Evolutionary conservation across 2,888 invertebrate species (phyloP).

Genomic region (Palloptera scutellata): DNA sequence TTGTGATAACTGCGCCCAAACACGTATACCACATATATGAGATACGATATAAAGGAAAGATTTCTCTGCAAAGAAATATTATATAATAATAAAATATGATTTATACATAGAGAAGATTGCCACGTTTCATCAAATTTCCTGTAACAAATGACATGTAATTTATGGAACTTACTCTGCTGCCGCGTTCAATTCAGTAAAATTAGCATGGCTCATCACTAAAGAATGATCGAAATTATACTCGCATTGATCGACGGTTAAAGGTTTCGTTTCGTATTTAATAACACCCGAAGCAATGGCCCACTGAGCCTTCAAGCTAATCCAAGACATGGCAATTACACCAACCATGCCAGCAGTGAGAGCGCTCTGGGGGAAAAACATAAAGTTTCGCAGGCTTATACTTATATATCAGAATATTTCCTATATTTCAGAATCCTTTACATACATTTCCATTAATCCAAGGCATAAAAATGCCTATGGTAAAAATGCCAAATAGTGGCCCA

Average conservation of each 20-base stretch:
- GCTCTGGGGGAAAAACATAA: slow-evolving; percentile 63
- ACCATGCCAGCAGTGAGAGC: slow-evolving; percentile 70
- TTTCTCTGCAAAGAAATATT: slow-evolving; percentile 47
- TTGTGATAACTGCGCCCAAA: slow-evolving; percentile 68
- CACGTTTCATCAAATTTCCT: background rate
- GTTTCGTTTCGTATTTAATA: slow-evolving; percentile 73
- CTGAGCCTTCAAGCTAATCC: slow-evolving; percentile 72
- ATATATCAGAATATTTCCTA: no score
- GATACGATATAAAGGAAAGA: slow-evolving; percentile 70
- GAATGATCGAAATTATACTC: slow-evolving; percentile 68
- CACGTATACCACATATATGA: slow-evolving; percentile 84
- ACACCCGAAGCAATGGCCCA: slow-evolving; percentile 71
- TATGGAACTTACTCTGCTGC: slow-evolving; percentile 49
- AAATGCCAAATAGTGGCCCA: slow-evolving; percentile 74
- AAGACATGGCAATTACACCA: slow-evolving; percentile 68
- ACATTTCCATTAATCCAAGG: slow-evolving; percentile 75
- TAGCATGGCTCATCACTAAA: slow-evolving; percentile 41
- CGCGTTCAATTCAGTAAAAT: slow-evolving; percentile 37
- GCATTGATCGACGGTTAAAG: slow-evolving; percentile 71
- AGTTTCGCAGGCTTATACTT: background rate
- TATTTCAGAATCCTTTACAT: slow-evolving; percentile 44
- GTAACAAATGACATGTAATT: no score
- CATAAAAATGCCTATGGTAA: slow-evolving; percentile 73
- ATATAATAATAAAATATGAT: slow-evolving; percentile 18
- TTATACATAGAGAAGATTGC: no score